Evolutionary conservation across 2,888 invertebrate genomes (phyloP).

Genomic region (Xanthorhoe spadicearia): DNA sequence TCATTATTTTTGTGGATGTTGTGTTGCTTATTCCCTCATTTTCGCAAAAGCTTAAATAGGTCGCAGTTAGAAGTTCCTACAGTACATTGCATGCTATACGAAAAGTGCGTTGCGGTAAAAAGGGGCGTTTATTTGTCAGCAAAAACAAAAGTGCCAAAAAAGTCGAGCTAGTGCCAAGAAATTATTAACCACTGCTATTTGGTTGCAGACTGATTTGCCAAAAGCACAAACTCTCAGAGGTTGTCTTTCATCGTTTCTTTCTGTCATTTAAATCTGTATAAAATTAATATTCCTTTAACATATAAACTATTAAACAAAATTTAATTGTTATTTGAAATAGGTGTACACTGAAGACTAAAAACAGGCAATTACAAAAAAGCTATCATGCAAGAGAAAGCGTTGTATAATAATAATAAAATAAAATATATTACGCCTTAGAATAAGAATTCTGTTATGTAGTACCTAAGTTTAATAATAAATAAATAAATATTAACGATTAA

Average conservation of each 20-base stretch:
- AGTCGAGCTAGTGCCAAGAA: conserved; percentile 43
- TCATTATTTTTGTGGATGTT: conserved; percentile 54
- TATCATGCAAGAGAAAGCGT: neutral
- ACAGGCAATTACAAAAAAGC: no score
- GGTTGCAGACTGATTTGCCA: conserved; percentile 35
- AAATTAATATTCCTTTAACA: neutral
- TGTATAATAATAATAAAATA: no score
- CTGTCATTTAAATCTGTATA: neutral
- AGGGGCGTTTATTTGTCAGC: conserved; percentile 46
- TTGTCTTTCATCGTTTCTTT: neutral
- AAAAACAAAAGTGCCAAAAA: conserved; percentile 44
- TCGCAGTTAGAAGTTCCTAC: neutral
- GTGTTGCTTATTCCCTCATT: conserved; percentile 46
- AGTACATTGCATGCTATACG: conserved; percentile 14
- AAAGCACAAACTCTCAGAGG: conserved; percentile 17
- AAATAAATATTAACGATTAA: no score
- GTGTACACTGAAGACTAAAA: no score
- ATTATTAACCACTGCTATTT: conserved; percentile 36
- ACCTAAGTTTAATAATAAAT: no score
- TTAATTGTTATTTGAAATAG: no score
- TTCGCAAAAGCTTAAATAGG: conserved; percentile 1
- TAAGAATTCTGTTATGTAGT: no score
- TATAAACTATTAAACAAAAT: no score
- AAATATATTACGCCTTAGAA: no score
- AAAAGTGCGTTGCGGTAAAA: conserved; percentile 34